Conservation (phyloP, 2,797 vertebrate species). For the Mycteria americana region DNA sequence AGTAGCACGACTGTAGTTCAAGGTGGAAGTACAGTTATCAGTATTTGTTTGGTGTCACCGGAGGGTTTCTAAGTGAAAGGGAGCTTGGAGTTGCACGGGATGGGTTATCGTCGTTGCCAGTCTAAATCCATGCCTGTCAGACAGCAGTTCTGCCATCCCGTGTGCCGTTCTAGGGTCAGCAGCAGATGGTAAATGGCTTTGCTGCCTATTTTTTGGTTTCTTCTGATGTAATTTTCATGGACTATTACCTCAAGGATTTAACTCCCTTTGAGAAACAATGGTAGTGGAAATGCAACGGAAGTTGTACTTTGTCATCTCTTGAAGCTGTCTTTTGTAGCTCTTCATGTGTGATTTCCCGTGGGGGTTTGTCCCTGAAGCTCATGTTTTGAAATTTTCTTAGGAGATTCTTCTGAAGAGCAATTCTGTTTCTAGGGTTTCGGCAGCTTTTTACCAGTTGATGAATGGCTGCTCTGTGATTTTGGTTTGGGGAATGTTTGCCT, state of each 20-base stretch:
- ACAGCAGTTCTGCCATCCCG: background rate
- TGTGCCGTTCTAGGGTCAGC: accelerated
- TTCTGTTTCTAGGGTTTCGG: background rate
- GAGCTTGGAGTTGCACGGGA: accelerated
- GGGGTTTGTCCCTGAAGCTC: background rate
- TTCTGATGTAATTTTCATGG: background rate
- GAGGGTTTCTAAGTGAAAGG: background rate
- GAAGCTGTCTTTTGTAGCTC: background rate
- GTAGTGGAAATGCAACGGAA: accelerated
- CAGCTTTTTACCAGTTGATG: background rate
- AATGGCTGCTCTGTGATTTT: background rate
- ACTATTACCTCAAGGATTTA: background rate
- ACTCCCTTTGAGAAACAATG: background rate
- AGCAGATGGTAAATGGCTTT: background rate
- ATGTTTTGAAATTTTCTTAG: background rate
- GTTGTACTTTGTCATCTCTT: background rate
- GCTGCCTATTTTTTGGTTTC: accelerated
- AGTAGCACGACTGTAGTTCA: background rate
- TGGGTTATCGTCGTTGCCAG: accelerated
- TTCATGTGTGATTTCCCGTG: background rate
- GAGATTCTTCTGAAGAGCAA: background rate
- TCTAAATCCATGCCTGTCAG: accelerated
- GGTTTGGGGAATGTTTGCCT: background rate
- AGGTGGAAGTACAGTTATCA: background rate
- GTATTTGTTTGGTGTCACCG: accelerated